Evolutionary conservation across 1,140 invertebrate species (phyloP).

Genomic region (Aphis gossypii): DNA sequence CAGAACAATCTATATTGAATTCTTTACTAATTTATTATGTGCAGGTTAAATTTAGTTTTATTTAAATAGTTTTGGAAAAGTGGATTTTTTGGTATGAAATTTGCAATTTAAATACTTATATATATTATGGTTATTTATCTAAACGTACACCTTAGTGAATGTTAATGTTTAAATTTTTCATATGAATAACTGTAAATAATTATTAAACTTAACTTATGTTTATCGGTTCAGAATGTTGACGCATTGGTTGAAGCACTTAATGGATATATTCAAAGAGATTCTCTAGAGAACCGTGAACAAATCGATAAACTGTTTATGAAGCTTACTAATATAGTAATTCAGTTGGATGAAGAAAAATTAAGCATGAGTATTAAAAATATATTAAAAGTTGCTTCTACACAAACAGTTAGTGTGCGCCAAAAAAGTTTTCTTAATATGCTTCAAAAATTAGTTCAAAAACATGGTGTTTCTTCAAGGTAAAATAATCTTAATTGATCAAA

Average conservation of each 20-base stretch:
- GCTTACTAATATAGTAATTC: neutral
- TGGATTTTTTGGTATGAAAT: no score
- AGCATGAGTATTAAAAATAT: conserved; percentile 30
- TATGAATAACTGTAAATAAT: neutral
- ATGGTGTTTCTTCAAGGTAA: conserved; percentile 53
- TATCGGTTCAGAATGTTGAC: conserved; percentile 47
- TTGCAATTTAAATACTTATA: no score
- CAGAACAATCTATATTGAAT: no score
- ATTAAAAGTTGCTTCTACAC: conserved; percentile 51
- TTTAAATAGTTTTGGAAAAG: no score
- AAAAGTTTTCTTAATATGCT: conserved; percentile 54
- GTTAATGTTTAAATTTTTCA: no score
- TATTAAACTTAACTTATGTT: neutral
- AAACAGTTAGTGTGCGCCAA: conserved; percentile 49
- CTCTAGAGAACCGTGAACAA: conserved; percentile 41
- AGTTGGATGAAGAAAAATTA: conserved; percentile 41
- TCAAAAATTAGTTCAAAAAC: conserved; percentile 44
- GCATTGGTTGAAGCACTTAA: conserved; percentile 47
- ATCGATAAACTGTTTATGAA: conserved; percentile 34
- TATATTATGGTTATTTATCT: no score
- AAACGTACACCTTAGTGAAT: no score
- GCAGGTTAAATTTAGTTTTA: no score
- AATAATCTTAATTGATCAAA: neutral
- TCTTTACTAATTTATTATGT: no score
- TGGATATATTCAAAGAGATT: conserved; percentile 53